phyloP scores from a whole-genome alignment of 2,888 invertebrate genomes.

The Drosophila antonietae region DNA sequence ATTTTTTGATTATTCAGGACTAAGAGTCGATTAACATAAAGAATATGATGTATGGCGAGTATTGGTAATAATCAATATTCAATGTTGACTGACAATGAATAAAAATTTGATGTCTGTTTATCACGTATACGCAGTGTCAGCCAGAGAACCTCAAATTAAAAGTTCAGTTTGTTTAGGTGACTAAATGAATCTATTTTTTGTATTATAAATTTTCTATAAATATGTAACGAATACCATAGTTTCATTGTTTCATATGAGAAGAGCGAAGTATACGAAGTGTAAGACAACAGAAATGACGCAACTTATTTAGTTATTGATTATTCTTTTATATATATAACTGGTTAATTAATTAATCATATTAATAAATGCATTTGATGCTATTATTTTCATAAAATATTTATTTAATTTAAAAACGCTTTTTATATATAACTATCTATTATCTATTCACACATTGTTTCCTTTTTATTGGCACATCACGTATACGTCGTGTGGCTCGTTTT shows the following conservation, averaged over 20 bases:
- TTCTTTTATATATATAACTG: not conserved
- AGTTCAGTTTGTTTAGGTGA: too few relatives aligned
- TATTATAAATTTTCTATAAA: not conserved
- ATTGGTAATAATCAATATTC: not conserved
- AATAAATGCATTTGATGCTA: too few relatives aligned
- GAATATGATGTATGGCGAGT: not conserved
- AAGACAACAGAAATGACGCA: too few relatives aligned
- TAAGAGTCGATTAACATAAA: not conserved
- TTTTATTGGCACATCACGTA: slow-evolving; percentile 35
- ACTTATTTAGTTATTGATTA: too few relatives aligned
- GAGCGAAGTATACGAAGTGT: too few relatives aligned
- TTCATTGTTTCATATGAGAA: not conserved
- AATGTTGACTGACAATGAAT: not conserved
- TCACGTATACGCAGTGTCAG: not conserved
- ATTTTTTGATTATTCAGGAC: not conserved
- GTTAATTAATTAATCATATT: not conserved
- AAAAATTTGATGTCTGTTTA: not conserved
- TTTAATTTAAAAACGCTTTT: not conserved
- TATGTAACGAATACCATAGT: not conserved
- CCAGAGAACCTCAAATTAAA: not conserved
- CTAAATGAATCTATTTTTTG: not conserved
- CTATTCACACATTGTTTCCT: slow-evolving; percentile 6
- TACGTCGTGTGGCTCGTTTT: slow-evolving; percentile 30
- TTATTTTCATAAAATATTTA: not conserved
- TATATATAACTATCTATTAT: not conserved